phyloP scores from a whole-genome alignment of 2,888 invertebrate species.

The Brachycybe producta region DNA sequence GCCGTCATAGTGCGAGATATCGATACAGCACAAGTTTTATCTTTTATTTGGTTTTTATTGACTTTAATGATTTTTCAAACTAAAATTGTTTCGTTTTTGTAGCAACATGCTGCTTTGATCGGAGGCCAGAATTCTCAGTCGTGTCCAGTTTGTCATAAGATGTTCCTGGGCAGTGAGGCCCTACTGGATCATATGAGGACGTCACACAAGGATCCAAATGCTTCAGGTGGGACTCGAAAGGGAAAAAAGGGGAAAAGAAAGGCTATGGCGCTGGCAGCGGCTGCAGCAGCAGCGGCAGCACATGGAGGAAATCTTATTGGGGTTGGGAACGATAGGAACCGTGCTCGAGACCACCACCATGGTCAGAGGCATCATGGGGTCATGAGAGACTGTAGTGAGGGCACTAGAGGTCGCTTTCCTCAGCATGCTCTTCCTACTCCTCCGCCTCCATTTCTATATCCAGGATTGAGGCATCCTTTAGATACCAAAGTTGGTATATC shows the following conservation, averaged over 20 bases:
- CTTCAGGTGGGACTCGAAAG: conserved; percentile 57
- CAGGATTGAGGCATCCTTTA: conserved; percentile 8
- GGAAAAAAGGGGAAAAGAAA: conserved; percentile 13
- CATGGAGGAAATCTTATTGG: not conserved
- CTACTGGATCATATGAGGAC: conserved; percentile 94
- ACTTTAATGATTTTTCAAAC: too few relatives aligned
- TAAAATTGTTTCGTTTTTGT: conserved; percentile 47
- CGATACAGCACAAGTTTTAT: too few relatives aligned
- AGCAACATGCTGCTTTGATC: conserved; percentile 87
- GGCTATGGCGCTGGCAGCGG: not conserved
- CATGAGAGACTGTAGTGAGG: not conserved
- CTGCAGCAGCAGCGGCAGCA: conserved; percentile 6
- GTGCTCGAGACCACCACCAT: not conserved
- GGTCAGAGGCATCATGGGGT: not conserved
- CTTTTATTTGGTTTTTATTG: too few relatives aligned
- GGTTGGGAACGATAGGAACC: not conserved
- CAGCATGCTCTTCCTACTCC: conserved; percentile 24
- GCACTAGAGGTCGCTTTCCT: not conserved
- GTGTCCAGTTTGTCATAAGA: conserved; percentile 87
- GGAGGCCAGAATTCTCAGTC: conserved; percentile 83
- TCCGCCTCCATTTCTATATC: conserved; percentile 17
- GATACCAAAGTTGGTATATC: conserved; percentile 1
- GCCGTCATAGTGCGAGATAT: too few relatives aligned
- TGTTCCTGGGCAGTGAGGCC: conserved; percentile 82
- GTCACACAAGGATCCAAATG: conserved; percentile 84